These are phyloP conservation scores for Helobdella robusta DNA, from an alignment of 2,888 invertebrate species.

Conservation along the genomic window DNA sequence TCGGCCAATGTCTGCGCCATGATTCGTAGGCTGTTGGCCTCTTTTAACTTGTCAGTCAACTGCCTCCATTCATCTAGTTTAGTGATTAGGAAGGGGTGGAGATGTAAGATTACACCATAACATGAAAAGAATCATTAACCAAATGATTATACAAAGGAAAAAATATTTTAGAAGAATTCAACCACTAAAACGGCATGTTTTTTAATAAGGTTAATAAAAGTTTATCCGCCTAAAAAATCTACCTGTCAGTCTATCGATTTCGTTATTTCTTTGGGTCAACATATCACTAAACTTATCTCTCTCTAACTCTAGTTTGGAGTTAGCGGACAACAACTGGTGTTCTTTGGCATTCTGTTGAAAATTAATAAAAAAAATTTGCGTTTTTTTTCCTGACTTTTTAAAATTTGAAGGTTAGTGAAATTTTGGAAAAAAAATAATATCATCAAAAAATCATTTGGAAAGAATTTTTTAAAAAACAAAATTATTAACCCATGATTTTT, in stretches of 20 bases:
- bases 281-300: constrained; percentile 42
- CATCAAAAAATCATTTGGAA: not conserved
- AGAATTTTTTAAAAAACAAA: not conserved
- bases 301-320: constrained; percentile 34
- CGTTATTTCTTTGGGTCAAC: constrained; percentile 42
- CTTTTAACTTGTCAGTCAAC: constrained; percentile 64
- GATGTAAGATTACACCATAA: not conserved
- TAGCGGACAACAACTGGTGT: constrained; percentile 17
- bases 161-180: not conserved
- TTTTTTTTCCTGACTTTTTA: not conserved
- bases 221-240: constrained; percentile 18
- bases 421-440: not conserved
- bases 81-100: not conserved
- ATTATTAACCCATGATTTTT: constrained; percentile 12
- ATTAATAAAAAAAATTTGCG: not conserved
- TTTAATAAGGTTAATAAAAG: not conserved
- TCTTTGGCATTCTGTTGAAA: constrained; percentile 23
- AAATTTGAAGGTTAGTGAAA: not conserved
- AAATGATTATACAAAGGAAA: not conserved
- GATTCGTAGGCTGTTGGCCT: constrained; percentile 56
- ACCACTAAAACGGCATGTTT: not conserved
- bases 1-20: constrained; percentile 21
- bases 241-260: constrained; percentile 45
- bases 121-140: not conserved
- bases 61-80: constrained; percentile 58